Base-by-base conservation (phyloP, 2,888 invertebrate species). In the Synergus japonicus region DNA sequence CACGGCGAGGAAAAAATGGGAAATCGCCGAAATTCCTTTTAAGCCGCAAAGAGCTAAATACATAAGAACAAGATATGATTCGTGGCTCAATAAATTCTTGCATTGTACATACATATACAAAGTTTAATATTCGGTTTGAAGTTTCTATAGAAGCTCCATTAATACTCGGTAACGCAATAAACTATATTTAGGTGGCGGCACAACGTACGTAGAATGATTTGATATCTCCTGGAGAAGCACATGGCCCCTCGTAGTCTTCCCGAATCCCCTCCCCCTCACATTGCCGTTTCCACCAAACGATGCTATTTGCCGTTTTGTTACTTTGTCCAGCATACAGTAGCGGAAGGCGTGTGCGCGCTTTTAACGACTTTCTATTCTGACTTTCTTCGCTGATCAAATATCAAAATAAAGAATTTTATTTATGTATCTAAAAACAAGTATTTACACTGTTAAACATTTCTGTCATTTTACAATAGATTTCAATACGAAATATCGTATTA, bases 121-220 rank as follows among this genome's bases (percentile, higher is more conserved):
- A 41, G 78, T 79, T 83, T 77, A 80, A 86, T 80, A 81, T 78
- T 81, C 77, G 60, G 80, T 86, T 88, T 85, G 85, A 88, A 86
- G 87, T 87, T 89, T 86, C 88, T 86, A 88, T 88, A 88, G 87
- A 87, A 88, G 82, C 83, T 84, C 90, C 91, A 91, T 91, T 92
- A 91, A 92, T 92, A 91, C 92, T 88, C 88, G 89, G 91, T 92
- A 92, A 92, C 90, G 92, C 89, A 91, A 92, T 92, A 92, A 92
- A 92, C 92, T 92, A 92, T 91, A 91, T 92, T 92, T 92, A 92
- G 91, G 89, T 90, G 88, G 90, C 89, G 87, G 89, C 84, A 86
- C 87, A 87, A 88, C 88, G 89, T 88, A 87, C 86, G 86, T 87
- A 85, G 89, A 89, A 91, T 90, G 90, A 92, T 92, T 91, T 91